These are phyloP conservation scores for Tribolium freemani DNA, from an alignment of 2,888 invertebrate genomes.

Conservation along the genomic window DNA sequence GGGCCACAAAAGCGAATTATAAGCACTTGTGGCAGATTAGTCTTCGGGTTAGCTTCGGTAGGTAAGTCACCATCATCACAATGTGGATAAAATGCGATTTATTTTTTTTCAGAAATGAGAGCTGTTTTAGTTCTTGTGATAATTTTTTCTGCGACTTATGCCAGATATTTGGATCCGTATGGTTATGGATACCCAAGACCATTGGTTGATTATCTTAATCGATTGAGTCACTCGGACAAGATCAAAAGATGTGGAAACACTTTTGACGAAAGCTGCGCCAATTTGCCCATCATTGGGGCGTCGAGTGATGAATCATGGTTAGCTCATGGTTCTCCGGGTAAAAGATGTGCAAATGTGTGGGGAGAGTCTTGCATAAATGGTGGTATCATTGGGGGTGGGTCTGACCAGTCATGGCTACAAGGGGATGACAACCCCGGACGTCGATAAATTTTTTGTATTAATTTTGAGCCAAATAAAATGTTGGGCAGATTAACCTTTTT, in stretches of 20 bases:
- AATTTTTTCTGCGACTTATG: background rate
- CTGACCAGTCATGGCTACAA: conserved; percentile 20
- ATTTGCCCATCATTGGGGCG: conserved; percentile 2
- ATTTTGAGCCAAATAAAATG: background rate
- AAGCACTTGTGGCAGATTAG: conserved; percentile 9
- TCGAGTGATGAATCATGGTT: conserved; percentile 30
- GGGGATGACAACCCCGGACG: conserved; percentile 5
- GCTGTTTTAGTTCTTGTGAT: background rate
- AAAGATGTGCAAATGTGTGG: conserved; percentile 4
- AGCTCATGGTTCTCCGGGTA: background rate
- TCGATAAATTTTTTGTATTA: background rate
- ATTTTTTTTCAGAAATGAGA: conserved; percentile 12
- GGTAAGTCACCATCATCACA: background rate
- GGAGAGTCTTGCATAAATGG: background rate
- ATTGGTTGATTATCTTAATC: background rate
- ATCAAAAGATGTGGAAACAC: conserved; percentile 27
- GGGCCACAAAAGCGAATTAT: conserved; percentile 2
- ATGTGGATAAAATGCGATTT: background rate
- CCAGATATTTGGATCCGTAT: background rate
- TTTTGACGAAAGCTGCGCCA: conserved; percentile 36
- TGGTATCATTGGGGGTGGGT: background rate
- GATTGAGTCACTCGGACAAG: background rate
- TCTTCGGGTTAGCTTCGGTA: background rate
- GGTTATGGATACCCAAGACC: background rate
- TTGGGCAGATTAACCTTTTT: background rate